Evolutionary conservation across 2,113 vertebrate genomes (phyloP), one percentile per base, ranked within the genome.

Genomic region (Pelmatolapia mariae): DNA sequence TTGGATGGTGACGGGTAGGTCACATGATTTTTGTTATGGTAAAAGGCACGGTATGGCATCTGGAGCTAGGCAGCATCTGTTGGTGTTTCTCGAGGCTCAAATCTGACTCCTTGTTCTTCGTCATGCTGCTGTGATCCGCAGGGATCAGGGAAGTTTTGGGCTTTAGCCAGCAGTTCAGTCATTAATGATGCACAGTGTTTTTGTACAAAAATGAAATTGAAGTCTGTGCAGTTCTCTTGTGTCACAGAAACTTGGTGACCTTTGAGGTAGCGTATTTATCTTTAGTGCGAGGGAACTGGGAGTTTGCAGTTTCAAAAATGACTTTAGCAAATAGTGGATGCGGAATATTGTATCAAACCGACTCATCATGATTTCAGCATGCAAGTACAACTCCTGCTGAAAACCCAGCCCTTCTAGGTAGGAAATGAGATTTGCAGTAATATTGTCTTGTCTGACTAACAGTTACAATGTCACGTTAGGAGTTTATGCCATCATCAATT

Each of bases 31-130:
- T 85, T 81, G 86, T 90, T 87, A 84, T 61, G 83, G 86, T 90
- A 90, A 89, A 88, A 92, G 87, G 45, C 83, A 1, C 15, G 66
- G 85, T 73, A 18, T 4, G 24, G 90, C 93, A 92, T 94, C 93
- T 93, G 94, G 90, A 90, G 84, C 81, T 3, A 1, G 16, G 83
- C 81, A 90, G 91, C 91, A 94, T 93, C 91, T 95, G 91, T 90
- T 90, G 90, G 81, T 84, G 68, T 94, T 94, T 86, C 73, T 61
- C 40, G 4, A 61, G 83, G 84, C 83, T 89, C 54, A 90, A 85
- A 81, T 89, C 47, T 50, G 18, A 33, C 76, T 52, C 80, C 52
- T 88, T 88, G 80, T 90, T 89, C 83, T 89, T 87, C 4, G 13
- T n/a, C 22, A 15, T 80, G 53, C 43, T 66, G 84, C 56, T 68